Conservation (phyloP, 2,797 vertebrate genomes). For the Lepidocolaptes lacrymiger region DNA sequence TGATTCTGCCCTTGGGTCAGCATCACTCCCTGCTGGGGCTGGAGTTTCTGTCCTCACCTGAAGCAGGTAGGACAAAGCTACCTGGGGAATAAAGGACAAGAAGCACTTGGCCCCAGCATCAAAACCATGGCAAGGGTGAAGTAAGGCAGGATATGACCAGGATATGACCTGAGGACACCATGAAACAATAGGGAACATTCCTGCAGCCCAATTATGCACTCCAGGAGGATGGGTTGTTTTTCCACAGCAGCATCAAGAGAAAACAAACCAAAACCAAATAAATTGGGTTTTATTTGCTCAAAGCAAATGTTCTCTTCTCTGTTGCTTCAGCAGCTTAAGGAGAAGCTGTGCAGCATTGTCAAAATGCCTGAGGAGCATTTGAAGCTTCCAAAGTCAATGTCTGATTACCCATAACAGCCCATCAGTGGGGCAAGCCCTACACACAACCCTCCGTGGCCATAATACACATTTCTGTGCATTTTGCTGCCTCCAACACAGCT, state of each 20-base stretch:
- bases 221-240: background rate
- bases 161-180: background rate
- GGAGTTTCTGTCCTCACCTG: too few species aligned
- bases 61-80: too few species aligned
- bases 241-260: background rate
- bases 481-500: background rate
- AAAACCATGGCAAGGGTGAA: too few species aligned
- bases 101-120: too few species aligned
- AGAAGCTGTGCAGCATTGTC: background rate
- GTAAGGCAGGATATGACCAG: background rate
- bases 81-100: too few species aligned
- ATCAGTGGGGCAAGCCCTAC: background rate
- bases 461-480: background rate
- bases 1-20: too few species aligned
- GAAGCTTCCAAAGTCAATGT: slow-evolving; percentile 24
- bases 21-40: too few species aligned
- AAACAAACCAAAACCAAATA: background rate
- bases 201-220: background rate
- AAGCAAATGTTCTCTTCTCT: background rate
- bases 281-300: background rate
- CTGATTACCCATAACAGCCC: slow-evolving; percentile 36
- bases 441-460: background rate
- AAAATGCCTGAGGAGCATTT: slow-evolving; percentile 7
- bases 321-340: slow-evolving; percentile 12
- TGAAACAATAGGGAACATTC: background rate